These are phyloP conservation scores for Sclerurus mexicanus DNA, from an alignment of 2,113 vertebrate species.

Conservation along the genomic window DNA sequence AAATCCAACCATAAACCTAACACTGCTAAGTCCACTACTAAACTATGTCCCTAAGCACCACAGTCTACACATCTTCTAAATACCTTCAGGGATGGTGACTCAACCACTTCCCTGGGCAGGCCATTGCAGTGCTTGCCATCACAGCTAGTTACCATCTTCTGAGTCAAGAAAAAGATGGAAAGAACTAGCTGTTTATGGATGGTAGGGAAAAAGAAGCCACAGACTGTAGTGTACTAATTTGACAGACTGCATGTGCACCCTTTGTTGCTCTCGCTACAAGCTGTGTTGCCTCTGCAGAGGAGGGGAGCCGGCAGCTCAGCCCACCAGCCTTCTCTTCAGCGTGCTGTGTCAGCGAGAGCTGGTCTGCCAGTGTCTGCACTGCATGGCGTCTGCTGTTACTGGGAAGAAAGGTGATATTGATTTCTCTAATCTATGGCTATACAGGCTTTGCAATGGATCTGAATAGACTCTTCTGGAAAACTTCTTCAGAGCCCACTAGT, in stretches of 20 bases:
- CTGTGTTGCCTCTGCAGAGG: neutral
- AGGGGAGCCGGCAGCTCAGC: neutral
- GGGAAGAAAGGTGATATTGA: neutral
- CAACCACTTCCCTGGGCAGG: neutral
- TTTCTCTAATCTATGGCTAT: neutral
- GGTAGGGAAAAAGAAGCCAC: neutral
- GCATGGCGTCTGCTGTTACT: neutral
- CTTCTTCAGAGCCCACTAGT: neutral
- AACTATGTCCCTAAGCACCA: neutral
- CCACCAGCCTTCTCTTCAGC: neutral
- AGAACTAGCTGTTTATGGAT: neutral
- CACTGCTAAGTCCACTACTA: neutral
- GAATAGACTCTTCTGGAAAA: neutral
- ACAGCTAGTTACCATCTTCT: neutral
- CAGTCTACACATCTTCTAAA: neutral
- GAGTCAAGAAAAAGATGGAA: neutral
- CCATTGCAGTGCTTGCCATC: neutral
- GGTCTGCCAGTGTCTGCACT: neutral
- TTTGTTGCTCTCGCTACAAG: neutral
- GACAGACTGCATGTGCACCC: accelerated
- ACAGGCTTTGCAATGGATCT: neutral
- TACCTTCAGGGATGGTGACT: neutral
- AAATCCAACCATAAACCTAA: neutral
- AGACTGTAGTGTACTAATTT: neutral
- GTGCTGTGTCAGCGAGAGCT: neutral